Evolutionary conservation across 2,888 invertebrate species (phyloP), one percentile per base, ranked within the genome.

Genomic region (Heliconius erato): DNA sequence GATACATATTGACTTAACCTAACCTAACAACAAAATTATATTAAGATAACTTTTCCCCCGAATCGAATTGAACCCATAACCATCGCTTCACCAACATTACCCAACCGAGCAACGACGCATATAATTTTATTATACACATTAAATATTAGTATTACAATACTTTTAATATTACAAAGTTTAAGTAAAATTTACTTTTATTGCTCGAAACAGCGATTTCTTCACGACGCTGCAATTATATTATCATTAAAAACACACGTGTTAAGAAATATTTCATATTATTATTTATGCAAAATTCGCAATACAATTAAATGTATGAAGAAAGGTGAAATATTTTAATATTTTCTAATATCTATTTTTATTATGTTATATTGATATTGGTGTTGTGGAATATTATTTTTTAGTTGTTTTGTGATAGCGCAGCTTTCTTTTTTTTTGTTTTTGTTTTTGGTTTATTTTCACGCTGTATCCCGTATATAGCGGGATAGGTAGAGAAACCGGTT

Each of bases 221-320:
- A 74, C 74, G 74, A 35, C 7, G 74, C 35, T 32, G 74, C 35
- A 74, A 74, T 74, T 74, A 74, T 74, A 59, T 59, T 74, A 23
- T 59, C 74, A 74, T 74, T 74, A 74, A 74, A 65, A 74, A 74
- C 74, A 76, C n/a, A 76, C 59, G 74, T 59, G n/a, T 76, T 76
- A 16, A 59, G 59, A 35, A 76, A 76, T 63, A 63, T 59, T 76
- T 35, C 35, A 35, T 59, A 54, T 59, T 59, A 54, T 59, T 63
- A n/a, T 76, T 76, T 35, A 63, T 76, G 74, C 74, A 76, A 59
- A 76, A 32, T 44, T 71, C 71, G 71, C 71, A 71, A 71, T 71
- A 71, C n/a, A n/a, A 14, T 40, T 40, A 16, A 44, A 40, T 71
- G 40, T 26, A 71, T 71, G 71, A 71, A 71, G 71, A 71, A 71